Conservation (phyloP, 2,888 invertebrate genomes). For the Pomacea canaliculata region DNA sequence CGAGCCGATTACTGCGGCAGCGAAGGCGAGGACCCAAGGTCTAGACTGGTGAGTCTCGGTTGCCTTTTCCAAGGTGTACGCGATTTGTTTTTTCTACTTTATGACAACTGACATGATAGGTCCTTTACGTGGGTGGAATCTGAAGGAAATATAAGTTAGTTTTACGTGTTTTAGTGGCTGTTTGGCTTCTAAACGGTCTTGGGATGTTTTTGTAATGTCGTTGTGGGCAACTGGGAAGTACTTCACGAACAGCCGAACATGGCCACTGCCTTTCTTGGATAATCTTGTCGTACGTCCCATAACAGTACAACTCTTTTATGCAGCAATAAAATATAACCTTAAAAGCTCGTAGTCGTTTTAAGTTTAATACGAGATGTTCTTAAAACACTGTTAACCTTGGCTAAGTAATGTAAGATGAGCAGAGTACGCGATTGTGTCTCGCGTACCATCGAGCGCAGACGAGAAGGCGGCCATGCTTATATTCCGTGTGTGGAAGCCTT, state of each 20-base stretch:
- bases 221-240: conserved; percentile 9
- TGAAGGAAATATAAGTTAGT: too few species aligned
- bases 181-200: background rate
- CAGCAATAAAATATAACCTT: too few species aligned
- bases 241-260: conserved; percentile 27
- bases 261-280: conserved; percentile 8
- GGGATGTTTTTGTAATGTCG: background rate
- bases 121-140: too few species aligned
- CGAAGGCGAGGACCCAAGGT: conserved; percentile 15
- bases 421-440: background rate
- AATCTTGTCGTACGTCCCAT: background rate
- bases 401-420: too few species aligned
- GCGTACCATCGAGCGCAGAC: conserved; percentile 10
- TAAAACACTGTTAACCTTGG: too few species aligned
- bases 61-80: background rate
- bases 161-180: too few species aligned
- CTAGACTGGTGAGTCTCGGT: background rate
- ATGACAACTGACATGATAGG: too few species aligned
- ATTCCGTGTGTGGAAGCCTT: conserved; percentile 4
- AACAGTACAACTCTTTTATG: background rate
- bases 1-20: conserved; percentile 1
- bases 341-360: too few species aligned
- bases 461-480: background rate
- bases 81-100: too few species aligned
- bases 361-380: too few species aligned